phyloP scores from a whole-genome alignment of 1,140 invertebrate species.

The Drosophila quadrilineata region DNA sequence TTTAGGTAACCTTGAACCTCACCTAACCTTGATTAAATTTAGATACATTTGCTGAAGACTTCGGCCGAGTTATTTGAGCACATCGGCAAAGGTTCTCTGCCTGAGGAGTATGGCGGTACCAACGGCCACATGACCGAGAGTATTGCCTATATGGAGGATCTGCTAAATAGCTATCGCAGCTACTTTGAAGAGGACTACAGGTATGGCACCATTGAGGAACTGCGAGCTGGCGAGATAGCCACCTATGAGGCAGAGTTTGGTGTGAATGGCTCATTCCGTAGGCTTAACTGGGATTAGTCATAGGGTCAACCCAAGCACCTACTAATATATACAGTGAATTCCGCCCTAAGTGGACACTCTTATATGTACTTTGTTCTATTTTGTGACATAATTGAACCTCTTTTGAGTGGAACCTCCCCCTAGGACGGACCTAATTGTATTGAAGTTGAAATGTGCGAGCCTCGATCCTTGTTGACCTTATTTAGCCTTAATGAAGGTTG shows the following conservation, averaged over 20 bases:
- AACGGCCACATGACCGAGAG: constrained; percentile 81
- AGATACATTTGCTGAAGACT: constrained; percentile 66
- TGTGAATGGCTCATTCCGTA: constrained; percentile 84
- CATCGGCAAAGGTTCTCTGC: constrained; percentile 82
- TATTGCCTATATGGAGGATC: constrained; percentile 83
- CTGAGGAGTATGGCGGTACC: constrained; percentile 84
- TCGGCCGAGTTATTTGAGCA: constrained; percentile 82
- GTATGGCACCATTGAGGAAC: constrained; percentile 83
- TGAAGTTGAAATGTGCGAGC: no score
- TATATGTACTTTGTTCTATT: no score
- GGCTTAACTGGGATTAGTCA: constrained; percentile 81
- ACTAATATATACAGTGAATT: no score
- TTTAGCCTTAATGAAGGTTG: no score
- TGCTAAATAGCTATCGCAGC: constrained; percentile 82
- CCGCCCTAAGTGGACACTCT: no score
- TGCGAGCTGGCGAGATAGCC: constrained; percentile 84
- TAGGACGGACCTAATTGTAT: no score
- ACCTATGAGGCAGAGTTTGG: constrained; percentile 84
- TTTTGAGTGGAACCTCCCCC: no score
- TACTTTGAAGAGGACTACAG: constrained; percentile 83
- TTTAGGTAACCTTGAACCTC: background rate
- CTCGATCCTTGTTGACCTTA: no score
- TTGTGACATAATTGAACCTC: no score
- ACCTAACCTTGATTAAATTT: background rate
- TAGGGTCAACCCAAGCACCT: no score